Percentiles rank a stretch among this genome's conserved stretches.
These are phyloP conservation scores for Ameiurus melas DNA, from an alignment of 2,113 vertebrate species.

Conservation along the genomic window DNA sequence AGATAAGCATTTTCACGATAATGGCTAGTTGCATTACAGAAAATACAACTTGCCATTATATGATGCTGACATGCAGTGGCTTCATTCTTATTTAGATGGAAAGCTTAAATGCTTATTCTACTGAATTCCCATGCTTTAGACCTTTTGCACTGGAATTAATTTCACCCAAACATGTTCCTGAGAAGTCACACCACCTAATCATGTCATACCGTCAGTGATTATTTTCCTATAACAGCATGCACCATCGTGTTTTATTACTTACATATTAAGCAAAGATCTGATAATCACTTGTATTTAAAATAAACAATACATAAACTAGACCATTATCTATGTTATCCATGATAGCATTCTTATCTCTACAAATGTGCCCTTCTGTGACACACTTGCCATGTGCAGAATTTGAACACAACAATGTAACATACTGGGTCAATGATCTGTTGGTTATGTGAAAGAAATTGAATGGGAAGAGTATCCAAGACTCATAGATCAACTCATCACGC, in stretches of 20 bases:
- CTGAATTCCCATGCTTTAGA: not conserved
- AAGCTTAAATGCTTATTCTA: not conserved
- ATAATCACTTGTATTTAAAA: not conserved
- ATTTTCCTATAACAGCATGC: not conserved
- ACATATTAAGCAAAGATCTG: not conserved
- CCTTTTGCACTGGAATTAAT: not conserved
- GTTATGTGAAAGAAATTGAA: not conserved
- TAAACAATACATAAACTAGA: not conserved
- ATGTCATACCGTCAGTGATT: not conserved
- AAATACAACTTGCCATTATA: not conserved
- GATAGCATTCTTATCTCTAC: not conserved
- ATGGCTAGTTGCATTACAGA: not conserved
- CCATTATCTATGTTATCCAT: not conserved
- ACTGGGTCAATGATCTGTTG: not conserved
- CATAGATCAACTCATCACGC: not conserved
- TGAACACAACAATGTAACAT: not conserved
- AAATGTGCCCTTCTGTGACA: not conserved
- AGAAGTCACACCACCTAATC: not conserved
- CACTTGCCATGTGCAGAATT: constrained; percentile 21
- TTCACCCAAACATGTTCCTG: not conserved
- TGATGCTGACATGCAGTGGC: not conserved
- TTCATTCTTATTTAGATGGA: not conserved
- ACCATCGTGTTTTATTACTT: not conserved
- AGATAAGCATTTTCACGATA: not conserved
- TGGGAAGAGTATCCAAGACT: not conserved